Conservation (phyloP, 2,113 vertebrate genomes). For the Dipodomys spectabilis region DNA sequence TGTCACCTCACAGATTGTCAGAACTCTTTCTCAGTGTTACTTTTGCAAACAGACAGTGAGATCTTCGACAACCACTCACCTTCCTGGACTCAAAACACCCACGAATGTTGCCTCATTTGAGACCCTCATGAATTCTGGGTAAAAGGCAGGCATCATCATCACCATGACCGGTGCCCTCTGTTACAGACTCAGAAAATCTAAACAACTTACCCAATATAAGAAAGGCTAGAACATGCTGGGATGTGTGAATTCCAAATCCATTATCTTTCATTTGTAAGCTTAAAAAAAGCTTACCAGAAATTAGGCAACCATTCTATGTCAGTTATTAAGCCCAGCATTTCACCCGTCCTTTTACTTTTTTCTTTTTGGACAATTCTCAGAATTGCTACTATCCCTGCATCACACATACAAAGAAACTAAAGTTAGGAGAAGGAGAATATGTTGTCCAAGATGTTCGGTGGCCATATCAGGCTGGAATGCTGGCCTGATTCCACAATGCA, state of each 20-base stretch:
- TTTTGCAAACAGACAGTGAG: neutral
- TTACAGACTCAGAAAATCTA: neutral
- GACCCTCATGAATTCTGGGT: neutral
- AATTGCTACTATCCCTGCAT: neutral
- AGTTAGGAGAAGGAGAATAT: neutral
- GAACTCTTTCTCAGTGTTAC: neutral
- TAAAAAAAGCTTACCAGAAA: neutral
- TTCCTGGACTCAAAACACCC: neutral
- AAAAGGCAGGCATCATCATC: too few relatives aligned
- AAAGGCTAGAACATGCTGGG: neutral
- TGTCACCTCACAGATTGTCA: neutral
- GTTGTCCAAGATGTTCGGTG: neutral
- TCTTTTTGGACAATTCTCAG: neutral
- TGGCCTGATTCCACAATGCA: neutral
- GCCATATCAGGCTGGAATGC: neutral
- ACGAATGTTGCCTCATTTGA: neutral
- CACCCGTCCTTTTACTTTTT: neutral
- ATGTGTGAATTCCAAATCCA: slow-evolving; percentile 20
- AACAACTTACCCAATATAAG: neutral
- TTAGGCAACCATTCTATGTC: neutral
- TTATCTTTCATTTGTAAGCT: neutral
- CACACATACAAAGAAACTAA: slow-evolving; percentile 16
- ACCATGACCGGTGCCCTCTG: neutral
- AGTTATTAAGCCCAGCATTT: neutral
- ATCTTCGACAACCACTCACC: neutral